Evolutionary conservation across 2,888 invertebrate species (phyloP).

Genomic region (Elmis aenea): DNA sequence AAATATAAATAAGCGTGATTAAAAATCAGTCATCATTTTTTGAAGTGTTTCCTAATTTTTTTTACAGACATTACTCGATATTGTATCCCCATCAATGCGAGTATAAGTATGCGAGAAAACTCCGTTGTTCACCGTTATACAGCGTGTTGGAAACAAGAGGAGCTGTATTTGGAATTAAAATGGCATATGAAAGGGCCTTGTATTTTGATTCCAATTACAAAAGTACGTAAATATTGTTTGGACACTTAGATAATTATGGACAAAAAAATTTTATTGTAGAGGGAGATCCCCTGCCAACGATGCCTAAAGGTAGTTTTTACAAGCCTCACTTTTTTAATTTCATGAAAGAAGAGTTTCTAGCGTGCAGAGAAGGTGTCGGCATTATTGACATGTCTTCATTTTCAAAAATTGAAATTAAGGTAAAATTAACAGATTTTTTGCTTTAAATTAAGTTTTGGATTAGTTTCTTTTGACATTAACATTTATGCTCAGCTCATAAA

Average conservation of each 20-base stretch:
- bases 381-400: slow-evolving; percentile 76
- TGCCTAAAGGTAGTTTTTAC: slow-evolving; percentile 60
- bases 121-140: slow-evolving; percentile 65
- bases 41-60: slow-evolving; percentile 3
- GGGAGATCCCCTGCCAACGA: slow-evolving; percentile 48
- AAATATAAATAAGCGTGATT: background rate
- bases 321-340: slow-evolving; percentile 66
- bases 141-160: slow-evolving; percentile 59
- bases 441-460: no score
- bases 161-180: slow-evolving; percentile 64
- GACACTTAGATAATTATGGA: background rate
- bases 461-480: no score
- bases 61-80: slow-evolving; percentile 51
- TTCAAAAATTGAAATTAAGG: slow-evolving; percentile 69
- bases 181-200: slow-evolving; percentile 67
- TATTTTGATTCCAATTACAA: slow-evolving; percentile 58
- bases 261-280: slow-evolving; percentile 35
- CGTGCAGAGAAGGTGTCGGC: slow-evolving; percentile 70
- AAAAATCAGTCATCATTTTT: slow-evolving; percentile 4
- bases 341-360: slow-evolving; percentile 65
- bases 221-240: slow-evolving; percentile 39
- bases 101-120: slow-evolving; percentile 55
- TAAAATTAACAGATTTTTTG: no score
- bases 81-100: slow-evolving; percentile 57
- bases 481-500: no score